Evolutionary conservation across 2,888 invertebrate species (phyloP), one percentile per base, ranked within the genome.

Genomic region (Pegoplata infirma): DNA sequence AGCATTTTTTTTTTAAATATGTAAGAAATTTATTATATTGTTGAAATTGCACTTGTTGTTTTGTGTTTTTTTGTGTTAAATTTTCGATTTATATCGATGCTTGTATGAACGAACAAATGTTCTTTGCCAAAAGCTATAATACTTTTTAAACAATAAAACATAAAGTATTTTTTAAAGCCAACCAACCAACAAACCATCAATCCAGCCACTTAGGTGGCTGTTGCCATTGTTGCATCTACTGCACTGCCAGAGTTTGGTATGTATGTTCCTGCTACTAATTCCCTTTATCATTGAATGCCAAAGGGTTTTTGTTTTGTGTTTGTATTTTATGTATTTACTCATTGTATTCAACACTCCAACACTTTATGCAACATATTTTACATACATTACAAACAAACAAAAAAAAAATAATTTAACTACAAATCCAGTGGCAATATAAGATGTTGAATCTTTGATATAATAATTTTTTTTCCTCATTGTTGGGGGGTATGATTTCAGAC

Each of bases 51-150:
- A 79, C 69, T 79, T 79, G 66, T 71, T 79, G 71, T 76, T 66
- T 61, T 74, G 61, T 64, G 75, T 58, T 73, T 81, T 53, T 80
- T 51, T 32, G 58, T 49, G 5, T 7, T 21, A 44, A 32, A 19
- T 36, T 28, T 17, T 59, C n/a, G 5, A 40, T 44, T 64, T 49
- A 16, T 44, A 51, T 12, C 25, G 74, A 47, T 46, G 10, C 83
- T n/a, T n/a, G n/a, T n/a, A n/a, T n/a, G n/a, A n/a, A n/a, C n/a
- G 82, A 85, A 83, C 83, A 85, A 84, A 83, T 82, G 83, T 86
- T 86, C 82, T 84, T 85, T 85, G 85, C 85, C 86, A 79, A 72
- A 58, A 75, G 79, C 79, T 81, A 84, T 63, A 69, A 61, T 59
- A 59, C 17, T 21, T 23, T 36, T 12, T 28, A 1, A 28, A 36